These are phyloP conservation scores for Tarsius wallacei DNA, from an alignment of 2,797 vertebrate genomes.

Conservation along the genomic window DNA sequence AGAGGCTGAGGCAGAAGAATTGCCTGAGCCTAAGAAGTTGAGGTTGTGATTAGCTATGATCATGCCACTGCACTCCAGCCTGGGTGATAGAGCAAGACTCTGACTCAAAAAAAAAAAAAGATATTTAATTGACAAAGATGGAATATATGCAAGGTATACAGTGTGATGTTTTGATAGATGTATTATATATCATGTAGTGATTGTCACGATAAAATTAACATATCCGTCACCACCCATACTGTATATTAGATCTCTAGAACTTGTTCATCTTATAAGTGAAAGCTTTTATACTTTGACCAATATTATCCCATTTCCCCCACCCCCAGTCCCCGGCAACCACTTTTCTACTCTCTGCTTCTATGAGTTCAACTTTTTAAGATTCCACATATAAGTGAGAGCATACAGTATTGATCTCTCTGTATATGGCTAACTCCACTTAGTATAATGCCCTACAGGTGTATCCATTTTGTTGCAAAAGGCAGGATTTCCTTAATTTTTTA, in stretches of 20 bases:
- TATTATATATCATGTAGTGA: neutral
- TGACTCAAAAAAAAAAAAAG: too few relatives aligned
- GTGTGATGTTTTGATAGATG: neutral
- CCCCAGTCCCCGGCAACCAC: neutral
- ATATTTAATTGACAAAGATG: neutral
- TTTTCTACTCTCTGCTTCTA: neutral
- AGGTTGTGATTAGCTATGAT: too few relatives aligned
- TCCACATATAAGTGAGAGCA: neutral
- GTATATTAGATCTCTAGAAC: neutral
- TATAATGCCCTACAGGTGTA: neutral
- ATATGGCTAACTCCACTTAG: neutral
- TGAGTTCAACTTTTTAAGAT: neutral
- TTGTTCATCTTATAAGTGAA: neutral
- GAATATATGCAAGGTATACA: neutral
- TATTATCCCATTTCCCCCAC: neutral
- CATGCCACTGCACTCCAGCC: too few relatives aligned
- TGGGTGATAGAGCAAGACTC: too few relatives aligned
- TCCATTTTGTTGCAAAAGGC: neutral
- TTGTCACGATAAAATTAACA: neutral
- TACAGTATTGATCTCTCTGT: neutral
- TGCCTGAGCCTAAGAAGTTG: too few relatives aligned
- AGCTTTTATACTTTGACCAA: neutral
- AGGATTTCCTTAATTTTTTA: neutral
- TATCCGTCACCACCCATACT: neutral
- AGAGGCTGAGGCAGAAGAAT: too few relatives aligned